Percentiles rank a stretch among this genome's conserved stretches.
Evolutionary conservation across 2,113 vertebrate species (phyloP).

Genomic region (Takifugu flavidus): DNA sequence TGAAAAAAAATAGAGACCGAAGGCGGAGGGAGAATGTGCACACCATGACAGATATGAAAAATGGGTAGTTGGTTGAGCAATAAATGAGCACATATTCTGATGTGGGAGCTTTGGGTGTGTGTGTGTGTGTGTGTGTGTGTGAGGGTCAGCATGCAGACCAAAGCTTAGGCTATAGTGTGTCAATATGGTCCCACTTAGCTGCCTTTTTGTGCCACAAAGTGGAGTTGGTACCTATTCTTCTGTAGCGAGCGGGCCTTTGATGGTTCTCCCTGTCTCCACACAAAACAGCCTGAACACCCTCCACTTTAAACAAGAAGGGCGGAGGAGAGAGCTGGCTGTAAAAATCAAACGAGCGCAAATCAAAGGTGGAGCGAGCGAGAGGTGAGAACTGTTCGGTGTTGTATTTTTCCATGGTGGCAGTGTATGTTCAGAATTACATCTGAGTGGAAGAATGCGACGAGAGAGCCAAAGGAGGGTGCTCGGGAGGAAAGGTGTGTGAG

Average conservation of each 20-base stretch:
- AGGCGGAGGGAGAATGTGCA: constrained; percentile 46
- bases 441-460: constrained; percentile 51
- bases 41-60: constrained; percentile 71
- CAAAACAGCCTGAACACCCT: constrained; percentile 31
- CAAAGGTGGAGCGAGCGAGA: constrained; percentile 35
- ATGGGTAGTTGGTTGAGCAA: constrained; percentile 59
- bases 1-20: constrained; percentile 1
- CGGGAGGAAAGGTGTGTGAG: constrained; percentile 18
- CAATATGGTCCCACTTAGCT: constrained; percentile 69
- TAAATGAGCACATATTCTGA: constrained; percentile 69
- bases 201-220: constrained; percentile 52
- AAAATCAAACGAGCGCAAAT: constrained; percentile 58
- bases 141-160: constrained; percentile 19
- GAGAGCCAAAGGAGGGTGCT: constrained; percentile 24
- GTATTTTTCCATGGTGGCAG: constrained; percentile 50
- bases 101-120: constrained; percentile 38
- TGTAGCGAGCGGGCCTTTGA: constrained; percentile 64
- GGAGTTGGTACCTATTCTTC: constrained; percentile 60
- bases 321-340: constrained; percentile 38
- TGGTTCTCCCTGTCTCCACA: constrained; percentile 60
- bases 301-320: constrained; percentile 40
- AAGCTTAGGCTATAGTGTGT: constrained; percentile 47
- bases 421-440: constrained; percentile 48
- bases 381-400: constrained; percentile 31
- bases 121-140: constrained; percentile 7